Evolutionary conservation across 1,140 invertebrate species (phyloP).

Genomic region (Danaus melanippus): DNA sequence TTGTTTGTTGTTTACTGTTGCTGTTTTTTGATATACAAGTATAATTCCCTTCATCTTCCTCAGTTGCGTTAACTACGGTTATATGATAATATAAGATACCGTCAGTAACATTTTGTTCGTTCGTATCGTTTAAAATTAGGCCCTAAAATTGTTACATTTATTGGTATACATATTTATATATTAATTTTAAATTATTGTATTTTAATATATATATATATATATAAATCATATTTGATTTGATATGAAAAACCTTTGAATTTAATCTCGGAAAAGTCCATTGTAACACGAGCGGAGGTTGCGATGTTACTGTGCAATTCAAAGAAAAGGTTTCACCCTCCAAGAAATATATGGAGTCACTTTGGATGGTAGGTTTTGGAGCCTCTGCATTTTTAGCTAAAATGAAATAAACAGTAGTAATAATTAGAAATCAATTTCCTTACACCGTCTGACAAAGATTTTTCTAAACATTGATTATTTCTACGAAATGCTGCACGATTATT

Average conservation of each 20-base stretch:
- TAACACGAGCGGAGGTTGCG: constrained; percentile 32
- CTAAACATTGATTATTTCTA: background rate
- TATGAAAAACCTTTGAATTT: too few species aligned
- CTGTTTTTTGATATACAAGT: constrained; percentile 32
- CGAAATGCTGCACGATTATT: constrained; percentile 16
- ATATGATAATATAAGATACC: constrained; percentile 39
- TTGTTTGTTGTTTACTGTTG: constrained; percentile 11
- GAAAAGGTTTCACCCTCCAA: constrained; percentile 47
- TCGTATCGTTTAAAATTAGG: constrained; percentile 22
- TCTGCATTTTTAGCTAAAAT: constrained; percentile 5
- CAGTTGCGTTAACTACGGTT: constrained; percentile 39
- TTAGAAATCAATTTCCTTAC: constrained; percentile 7
- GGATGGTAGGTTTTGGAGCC: constrained; percentile 33
- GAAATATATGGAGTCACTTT: constrained; percentile 25
- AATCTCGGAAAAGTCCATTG: constrained; percentile 20
- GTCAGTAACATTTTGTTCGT: constrained; percentile 32
- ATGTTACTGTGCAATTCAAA: constrained; percentile 44
- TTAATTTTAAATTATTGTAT: background rate
- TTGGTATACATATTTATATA: background rate
- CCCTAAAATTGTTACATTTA: constrained; percentile 21
- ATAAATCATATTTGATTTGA: too few species aligned
- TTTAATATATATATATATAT: background rate
- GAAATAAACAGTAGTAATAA: constrained; percentile 3
- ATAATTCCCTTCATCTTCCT: constrained; percentile 38
- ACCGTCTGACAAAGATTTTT: too few species aligned